Evolutionary conservation across 1,140 invertebrate species (phyloP).

Genomic region (Linepithema humile): DNA sequence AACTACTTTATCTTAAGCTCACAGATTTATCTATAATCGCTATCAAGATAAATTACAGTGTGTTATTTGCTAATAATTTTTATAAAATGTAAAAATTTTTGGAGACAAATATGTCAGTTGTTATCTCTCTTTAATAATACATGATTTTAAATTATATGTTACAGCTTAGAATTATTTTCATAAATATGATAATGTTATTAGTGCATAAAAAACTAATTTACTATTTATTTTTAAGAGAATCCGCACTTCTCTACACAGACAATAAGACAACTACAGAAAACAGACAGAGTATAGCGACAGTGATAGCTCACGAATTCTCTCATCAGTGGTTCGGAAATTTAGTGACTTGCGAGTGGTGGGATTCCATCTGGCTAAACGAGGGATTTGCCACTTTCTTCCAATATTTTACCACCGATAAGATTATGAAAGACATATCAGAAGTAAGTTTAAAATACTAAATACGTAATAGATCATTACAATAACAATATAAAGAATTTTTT

Average conservation of each 20-base stretch:
- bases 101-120: background rate
- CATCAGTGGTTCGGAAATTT: conserved; percentile 88
- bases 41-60: background rate
- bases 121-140: background rate
- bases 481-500: background rate
- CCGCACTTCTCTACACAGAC: conserved; percentile 85
- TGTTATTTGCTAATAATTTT: background rate
- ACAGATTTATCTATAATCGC: background rate
- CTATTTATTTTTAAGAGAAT: conserved; percentile 84
- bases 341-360: conserved; percentile 87
- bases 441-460: background rate
- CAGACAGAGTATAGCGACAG: conserved; percentile 85
- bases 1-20: background rate
- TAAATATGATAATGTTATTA: background rate
- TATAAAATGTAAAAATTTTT: background rate
- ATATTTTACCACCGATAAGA: conserved; percentile 87
- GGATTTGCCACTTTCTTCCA: conserved; percentile 89
- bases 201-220: background rate
- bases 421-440: conserved; percentile 53
- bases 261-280: conserved; percentile 81
- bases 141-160: background rate
- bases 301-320: conserved; percentile 87
- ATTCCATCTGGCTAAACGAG: conserved; percentile 89
- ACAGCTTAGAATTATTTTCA: background rate
- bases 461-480: background rate